Evolutionary conservation across 2,113 vertebrate genomes (phyloP).

Genomic region (Campylomormyrus numenius): DNA sequence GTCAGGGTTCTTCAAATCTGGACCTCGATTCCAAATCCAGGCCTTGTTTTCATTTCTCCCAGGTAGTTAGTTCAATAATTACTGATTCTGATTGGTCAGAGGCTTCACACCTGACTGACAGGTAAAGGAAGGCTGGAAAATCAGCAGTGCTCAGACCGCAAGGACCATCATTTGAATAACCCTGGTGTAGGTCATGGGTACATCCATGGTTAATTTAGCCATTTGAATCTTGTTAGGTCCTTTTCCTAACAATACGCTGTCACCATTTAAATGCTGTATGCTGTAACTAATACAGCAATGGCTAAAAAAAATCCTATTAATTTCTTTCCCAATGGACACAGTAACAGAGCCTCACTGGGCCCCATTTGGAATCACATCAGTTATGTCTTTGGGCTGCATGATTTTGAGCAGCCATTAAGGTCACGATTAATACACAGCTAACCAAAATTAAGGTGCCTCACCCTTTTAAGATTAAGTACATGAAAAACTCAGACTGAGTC

Average conservation of each 20-base stretch:
- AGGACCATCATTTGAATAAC: too few relatives aligned
- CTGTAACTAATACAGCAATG: not conserved
- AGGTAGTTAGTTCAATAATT: too few relatives aligned
- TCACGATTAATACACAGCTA: not conserved
- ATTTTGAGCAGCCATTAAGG: not conserved
- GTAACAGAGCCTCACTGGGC: not conserved
- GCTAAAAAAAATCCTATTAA: not conserved
- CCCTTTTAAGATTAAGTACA: not conserved
- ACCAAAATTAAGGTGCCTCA: not conserved
- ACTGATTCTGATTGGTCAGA: too few relatives aligned
- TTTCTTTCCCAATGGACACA: not conserved
- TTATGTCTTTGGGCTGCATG: not conserved
- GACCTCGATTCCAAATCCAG: too few relatives aligned
- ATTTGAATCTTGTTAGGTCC: not conserved
- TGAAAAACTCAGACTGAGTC: not conserved
- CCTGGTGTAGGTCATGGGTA: too few relatives aligned
- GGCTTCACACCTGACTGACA: too few relatives aligned
- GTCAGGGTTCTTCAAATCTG: too few relatives aligned
- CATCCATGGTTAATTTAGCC: not conserved
- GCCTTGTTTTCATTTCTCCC: too few relatives aligned
- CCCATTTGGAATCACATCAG: not conserved
- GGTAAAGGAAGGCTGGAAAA: too few relatives aligned
- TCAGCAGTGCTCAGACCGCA: too few relatives aligned
- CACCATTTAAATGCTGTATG: not conserved
- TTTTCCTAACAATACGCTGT: not conserved